A percentile compares a stretch with the other conserved stretches of the same genome.
Conservation (phyloP, 2,888 invertebrate species). For the Aphidoletes aphidimyza region DNA sequence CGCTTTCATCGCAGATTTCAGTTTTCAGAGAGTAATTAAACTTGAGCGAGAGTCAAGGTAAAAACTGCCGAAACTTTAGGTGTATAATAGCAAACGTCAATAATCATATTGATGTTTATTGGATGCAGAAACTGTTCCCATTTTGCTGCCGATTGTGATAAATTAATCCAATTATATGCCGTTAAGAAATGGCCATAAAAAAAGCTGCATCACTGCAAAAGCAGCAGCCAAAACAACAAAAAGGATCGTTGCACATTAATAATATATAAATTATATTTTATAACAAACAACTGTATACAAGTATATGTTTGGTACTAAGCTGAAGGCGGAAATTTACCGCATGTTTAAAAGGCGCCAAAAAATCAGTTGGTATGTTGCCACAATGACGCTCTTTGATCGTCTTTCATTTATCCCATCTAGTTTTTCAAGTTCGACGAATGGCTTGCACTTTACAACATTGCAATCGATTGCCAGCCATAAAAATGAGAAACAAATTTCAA, state of each 20-base stretch:
- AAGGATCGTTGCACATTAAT: not conserved
- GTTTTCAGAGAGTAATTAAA: too few species aligned
- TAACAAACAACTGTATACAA: too few species aligned
- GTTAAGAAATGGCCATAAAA: not conserved
- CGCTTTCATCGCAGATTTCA: too few species aligned
- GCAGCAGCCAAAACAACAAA: not conserved
- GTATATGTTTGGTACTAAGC: not conserved
- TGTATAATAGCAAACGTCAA: not conserved
- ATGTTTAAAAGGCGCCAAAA: not conserved
- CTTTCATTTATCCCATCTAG: not conserved
- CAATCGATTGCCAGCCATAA: too few species aligned
- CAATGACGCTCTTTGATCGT: not conserved
- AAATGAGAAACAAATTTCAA: too few species aligned
- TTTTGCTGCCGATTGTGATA: not conserved
- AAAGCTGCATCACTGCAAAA: not conserved
- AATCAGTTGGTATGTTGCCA: not conserved
- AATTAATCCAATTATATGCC: not conserved
- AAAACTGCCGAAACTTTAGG: not conserved
- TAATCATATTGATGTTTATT: not conserved
- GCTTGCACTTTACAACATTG: too few species aligned
- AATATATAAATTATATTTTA: not conserved
- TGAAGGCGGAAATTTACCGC: not conserved
- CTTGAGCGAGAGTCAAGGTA: not conserved
- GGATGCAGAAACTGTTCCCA: not conserved
- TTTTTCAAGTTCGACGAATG: constrained; percentile 42